Base-by-base conservation (phyloP, 2,113 vertebrate genomes). In the Nematolebias whitei region DNA sequence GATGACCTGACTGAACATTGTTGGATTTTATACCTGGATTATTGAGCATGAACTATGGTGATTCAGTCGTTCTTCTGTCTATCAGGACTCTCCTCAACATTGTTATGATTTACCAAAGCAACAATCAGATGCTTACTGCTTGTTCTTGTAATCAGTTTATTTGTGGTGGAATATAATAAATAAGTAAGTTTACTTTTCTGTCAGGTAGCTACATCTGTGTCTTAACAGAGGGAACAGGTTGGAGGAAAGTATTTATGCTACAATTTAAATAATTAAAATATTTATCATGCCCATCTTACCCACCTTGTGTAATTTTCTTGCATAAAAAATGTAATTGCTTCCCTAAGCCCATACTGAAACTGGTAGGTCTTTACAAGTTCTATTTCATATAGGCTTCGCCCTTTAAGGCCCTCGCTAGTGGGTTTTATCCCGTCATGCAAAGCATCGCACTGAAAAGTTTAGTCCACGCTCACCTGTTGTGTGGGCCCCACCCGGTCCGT, bases 111-210 rank as follows among this genome's bases (percentile, higher is more conserved):
- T 35, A 20, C 12, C 15, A 7, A 23, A 19, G 72, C 14, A 49
- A 67, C 29, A 20, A 53, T 79, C 56, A 39, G n/a, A 39, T n/a
- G 58, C 52, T 61, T 65, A 32, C 32, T 29, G 63, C 41, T 41
- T 18, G 16, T 20, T 20, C 24, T 43, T 56, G 40, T 45, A 43
- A 48, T 69, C 65, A 18, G 10, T n/a, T 63, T 50, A 26, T 63
- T 10, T n/a, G 45, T 24, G 22, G 18, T 29, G 45, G 55, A 60
- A 20, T n/a, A 20, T 68, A 50, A 58, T 23, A 51, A 56, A 41
- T 16, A 44, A 47, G 39, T 23, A 22, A 9, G 1, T 2, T 22
- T 20, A 10, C n/a, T 48, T 13, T 48, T 12, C 10, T 48, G 20
- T 48, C n/a, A 47, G 11, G 5, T 22, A 61, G 35, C 18, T 0